Base-by-base conservation (phyloP, 2,113 vertebrate genomes). In the Zapornia atra region DNA sequence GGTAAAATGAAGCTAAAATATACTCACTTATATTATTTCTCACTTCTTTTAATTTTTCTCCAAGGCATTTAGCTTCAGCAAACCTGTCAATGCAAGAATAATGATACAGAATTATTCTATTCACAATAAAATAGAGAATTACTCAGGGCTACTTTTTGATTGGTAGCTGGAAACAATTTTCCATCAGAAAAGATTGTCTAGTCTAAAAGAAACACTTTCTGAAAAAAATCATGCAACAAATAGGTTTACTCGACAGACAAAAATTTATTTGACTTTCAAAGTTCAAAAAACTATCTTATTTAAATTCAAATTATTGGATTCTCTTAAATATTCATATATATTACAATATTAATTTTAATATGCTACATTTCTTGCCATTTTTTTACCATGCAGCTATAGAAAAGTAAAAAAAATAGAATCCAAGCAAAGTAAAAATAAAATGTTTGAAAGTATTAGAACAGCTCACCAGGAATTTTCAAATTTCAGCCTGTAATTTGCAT, bases 1-100 rank as follows among this genome's bases (percentile, higher is more conserved):
- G 16, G n/a, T 46, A 94, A 93, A 94, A 75, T 29, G 10, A 88
- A 86, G 11, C 15, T 61, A 73, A 94, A 78, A 36, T 73, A 8
- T 94, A 98, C 99, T 99, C 98, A 99, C 99, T 99, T 96, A 99
- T 99, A 98, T 96, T 98, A 90, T 95, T 98, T 97, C 98, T 98
- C 63, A 97, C 89, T 95, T 98, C 97, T 72, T 98, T 99, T 88
- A 99, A 96, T 86, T 98, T 98, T 93, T 98, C 98, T 84, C 98
- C 98, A 44, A 99, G 97, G 70, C 97, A 90, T 96, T 98, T 99
- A 92, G 99, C 99, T 98, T 99, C 99, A 51, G 98, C 93, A 97
- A 98, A 98, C 97, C 99, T 99, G 95, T 69, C 77, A 88, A 85
- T 28, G n/a, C 44, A 96, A 95, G 33, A 16, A 92, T 31, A 91